Evolutionary conservation across 2,888 invertebrate genomes (phyloP).

Genomic region (Drosophila engyochracea): DNA sequence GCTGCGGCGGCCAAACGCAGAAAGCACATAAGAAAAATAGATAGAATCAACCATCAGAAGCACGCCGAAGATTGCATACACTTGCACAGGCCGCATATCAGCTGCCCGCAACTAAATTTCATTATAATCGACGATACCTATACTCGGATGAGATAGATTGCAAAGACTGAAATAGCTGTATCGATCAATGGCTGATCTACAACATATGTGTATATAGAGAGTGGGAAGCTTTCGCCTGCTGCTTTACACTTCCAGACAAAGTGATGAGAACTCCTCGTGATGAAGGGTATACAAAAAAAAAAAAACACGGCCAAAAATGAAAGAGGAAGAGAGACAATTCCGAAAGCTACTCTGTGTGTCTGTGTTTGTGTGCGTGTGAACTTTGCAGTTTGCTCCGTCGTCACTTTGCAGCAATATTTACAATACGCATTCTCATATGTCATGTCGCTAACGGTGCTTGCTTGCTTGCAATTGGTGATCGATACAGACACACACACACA

Average conservation of each 20-base stretch:
- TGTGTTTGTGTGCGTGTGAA: constrained; percentile 52
- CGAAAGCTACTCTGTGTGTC: constrained; percentile 26
- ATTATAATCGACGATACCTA: background rate
- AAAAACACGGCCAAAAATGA: constrained; percentile 30
- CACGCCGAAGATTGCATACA: constrained; percentile 2
- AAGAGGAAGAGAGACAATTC: constrained; percentile 35
- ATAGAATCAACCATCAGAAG: constrained; percentile 5
- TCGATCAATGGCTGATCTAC: background rate
- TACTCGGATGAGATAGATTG: background rate
- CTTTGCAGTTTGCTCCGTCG: constrained; percentile 70
- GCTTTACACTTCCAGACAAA: background rate
- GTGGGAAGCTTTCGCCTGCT: background rate
- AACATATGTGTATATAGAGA: background rate
- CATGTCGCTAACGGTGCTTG: constrained; percentile 3
- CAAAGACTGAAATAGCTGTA: background rate
- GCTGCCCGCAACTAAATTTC: background rate
- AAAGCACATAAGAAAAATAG: constrained; percentile 8
- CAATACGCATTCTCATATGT: constrained; percentile 42
- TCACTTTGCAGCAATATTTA: constrained; percentile 43
- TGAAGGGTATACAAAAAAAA: constrained; percentile 10
- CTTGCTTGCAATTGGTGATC: constrained; percentile 35
- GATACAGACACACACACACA: constrained; percentile 25
- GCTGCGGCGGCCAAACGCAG: constrained; percentile 36
- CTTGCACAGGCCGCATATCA: background rate
- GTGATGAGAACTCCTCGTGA: background rate